Evolutionary conservation across 2,797 vertebrate species (phyloP).

Genomic region (Emys orbicularis): DNA sequence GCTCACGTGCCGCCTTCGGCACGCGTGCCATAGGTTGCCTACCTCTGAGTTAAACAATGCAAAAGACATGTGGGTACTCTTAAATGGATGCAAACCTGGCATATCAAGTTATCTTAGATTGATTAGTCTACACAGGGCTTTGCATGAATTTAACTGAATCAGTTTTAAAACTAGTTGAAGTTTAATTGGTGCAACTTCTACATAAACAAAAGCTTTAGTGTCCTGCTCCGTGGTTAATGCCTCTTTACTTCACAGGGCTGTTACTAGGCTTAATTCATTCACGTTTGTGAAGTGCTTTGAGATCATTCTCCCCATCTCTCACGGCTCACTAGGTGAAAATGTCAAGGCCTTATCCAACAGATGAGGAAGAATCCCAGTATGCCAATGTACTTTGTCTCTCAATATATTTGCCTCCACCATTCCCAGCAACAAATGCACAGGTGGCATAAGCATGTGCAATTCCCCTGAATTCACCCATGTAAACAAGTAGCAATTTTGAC

Average conservation of each 20-base stretch:
- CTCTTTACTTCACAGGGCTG: background rate
- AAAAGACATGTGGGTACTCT: background rate
- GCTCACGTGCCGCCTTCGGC: too few relatives aligned
- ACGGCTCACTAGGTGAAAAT: background rate
- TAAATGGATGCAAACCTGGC: background rate
- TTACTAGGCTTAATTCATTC: background rate
- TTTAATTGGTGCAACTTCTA: background rate
- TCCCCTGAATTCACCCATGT: background rate
- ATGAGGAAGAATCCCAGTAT: background rate
- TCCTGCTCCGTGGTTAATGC: background rate
- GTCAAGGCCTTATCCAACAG: background rate
- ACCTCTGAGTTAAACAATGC: background rate
- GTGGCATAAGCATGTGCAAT: background rate
- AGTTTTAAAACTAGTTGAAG: background rate
- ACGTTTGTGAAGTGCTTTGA: fast-evolving
- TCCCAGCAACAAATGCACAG: background rate
- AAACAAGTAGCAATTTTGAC: fast-evolving
- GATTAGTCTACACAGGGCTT: background rate
- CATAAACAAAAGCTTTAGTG: background rate
- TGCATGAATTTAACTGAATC: background rate
- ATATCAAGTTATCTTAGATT: background rate
- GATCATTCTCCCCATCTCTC: background rate
- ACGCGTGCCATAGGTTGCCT: too few relatives aligned
- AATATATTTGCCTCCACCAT: background rate
- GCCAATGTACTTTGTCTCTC: background rate